Evolutionary conservation across 2,888 invertebrate species (phyloP).

Genomic region (Latrodectus elegans): DNA sequence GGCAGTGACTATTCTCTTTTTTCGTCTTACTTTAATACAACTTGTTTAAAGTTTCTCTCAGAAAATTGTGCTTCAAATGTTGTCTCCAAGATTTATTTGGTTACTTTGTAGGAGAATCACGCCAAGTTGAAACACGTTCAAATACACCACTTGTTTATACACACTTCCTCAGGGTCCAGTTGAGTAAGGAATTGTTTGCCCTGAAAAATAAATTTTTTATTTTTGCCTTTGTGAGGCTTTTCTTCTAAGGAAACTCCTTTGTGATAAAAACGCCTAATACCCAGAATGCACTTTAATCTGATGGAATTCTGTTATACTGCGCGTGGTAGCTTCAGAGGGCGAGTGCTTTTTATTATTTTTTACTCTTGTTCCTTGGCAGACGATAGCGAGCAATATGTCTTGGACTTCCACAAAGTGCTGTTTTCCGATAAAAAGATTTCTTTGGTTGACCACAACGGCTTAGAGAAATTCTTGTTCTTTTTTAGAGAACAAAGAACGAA

Average conservation of each 20-base stretch:
- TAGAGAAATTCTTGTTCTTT: slow-evolving; percentile 26
- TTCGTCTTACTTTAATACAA: too few relatives aligned
- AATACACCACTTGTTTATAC: neutral
- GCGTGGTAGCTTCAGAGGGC: too few relatives aligned
- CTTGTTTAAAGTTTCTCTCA: too few relatives aligned
- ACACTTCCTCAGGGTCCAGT: neutral
- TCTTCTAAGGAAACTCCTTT: neutral
- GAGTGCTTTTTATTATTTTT: neutral
- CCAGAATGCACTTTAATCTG: slow-evolving; percentile 46
- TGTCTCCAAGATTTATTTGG: too few relatives aligned
- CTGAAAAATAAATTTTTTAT: neutral
- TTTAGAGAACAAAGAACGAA: slow-evolving; percentile 7
- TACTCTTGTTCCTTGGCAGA: slow-evolving; percentile 21
- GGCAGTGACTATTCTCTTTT: too few relatives aligned
- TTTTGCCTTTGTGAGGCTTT: neutral
- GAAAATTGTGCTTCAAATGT: too few relatives aligned
- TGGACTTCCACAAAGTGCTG: slow-evolving; percentile 30
- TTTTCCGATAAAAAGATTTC: slow-evolving; percentile 36
- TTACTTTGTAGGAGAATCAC: too few relatives aligned
- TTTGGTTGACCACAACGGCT: slow-evolving; percentile 50
- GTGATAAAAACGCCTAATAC: slow-evolving; percentile 26
- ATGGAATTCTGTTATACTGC: slow-evolving; percentile 32
- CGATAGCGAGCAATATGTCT: slow-evolving; percentile 38
- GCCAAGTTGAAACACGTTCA: too few relatives aligned
- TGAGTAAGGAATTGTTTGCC: neutral